Evolutionary conservation across 2,888 invertebrate genomes (phyloP).

Genomic region (Chrysina gloriosa): DNA sequence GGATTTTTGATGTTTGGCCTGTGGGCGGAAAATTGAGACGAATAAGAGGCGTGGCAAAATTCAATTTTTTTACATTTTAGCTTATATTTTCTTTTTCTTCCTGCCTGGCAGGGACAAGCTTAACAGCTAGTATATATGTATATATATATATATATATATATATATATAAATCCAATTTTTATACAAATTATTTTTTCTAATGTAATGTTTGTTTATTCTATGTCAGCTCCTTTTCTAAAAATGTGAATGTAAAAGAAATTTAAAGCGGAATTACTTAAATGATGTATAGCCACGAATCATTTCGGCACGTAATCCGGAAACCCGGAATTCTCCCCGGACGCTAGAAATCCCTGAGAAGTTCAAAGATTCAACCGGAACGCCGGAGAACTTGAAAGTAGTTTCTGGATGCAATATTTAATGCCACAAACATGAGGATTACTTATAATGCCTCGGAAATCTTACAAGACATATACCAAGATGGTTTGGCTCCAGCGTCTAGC

Average conservation of each 20-base stretch:
- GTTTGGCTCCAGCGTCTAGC: slow-evolving; percentile 21
- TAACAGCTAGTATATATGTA: too few relatives aligned
- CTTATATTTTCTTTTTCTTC: too few relatives aligned
- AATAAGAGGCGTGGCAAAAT: too few relatives aligned
- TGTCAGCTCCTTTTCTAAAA: neutral
- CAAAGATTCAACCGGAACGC: slow-evolving; percentile 54
- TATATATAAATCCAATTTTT: too few relatives aligned
- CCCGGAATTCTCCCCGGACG: slow-evolving; percentile 41
- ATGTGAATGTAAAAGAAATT: neutral
- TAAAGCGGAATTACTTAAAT: slow-evolving; percentile 43
- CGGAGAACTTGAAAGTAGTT: slow-evolving; percentile 58
- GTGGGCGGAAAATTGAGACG: too few relatives aligned
- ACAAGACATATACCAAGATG: slow-evolving; percentile 36
- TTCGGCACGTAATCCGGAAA: slow-evolving; percentile 50
- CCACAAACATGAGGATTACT: slow-evolving; percentile 61
- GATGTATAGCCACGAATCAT: slow-evolving; percentile 51
- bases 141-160: too few relatives aligned
- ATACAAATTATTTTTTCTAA: too few relatives aligned
- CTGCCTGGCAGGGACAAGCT: too few relatives aligned
- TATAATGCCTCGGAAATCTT: slow-evolving; percentile 48
- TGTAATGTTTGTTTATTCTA: too few relatives aligned
- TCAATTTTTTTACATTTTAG: too few relatives aligned
- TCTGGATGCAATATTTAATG: slow-evolving; percentile 63
- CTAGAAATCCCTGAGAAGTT: slow-evolving; percentile 47
- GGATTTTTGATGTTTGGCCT: too few relatives aligned